Base-by-base conservation (phyloP, 1,140 invertebrate species). In the Lutraria rhynchaena region DNA sequence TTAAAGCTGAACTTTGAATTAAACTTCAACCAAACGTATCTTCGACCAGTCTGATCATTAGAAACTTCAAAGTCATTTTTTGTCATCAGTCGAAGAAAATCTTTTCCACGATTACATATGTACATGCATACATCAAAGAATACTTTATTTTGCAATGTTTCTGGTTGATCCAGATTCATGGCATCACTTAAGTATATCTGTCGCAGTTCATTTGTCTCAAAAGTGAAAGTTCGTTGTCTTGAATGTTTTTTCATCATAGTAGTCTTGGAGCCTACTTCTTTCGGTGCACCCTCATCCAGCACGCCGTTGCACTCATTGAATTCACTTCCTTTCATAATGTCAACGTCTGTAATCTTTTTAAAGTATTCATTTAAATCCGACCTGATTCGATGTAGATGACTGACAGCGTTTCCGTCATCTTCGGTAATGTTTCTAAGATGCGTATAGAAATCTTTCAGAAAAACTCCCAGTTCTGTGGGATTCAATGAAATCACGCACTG, bases 91-190 rank as follows among this genome's bases (percentile, higher is more conserved):
- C 87, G 81, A 33, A 90, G 70, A 61, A 87, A 88, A 41, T 90
- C 88, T 84, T 90, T 90, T 11, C 88, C 87, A n/a, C 88, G 83
- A 57, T 88, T 89, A 76, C 87, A 87, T 69, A 90, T 88, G 70
- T 87, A 90, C 29, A 90, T 74, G 51, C 87, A 89, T 17, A 90
- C 80, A 69, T 90, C 89, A 76, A 90, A 90, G 81, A 89, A 90
- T 13, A 89, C 87, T 73, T 90, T 90, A 61, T 90, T 90, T 58
- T 90, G 89, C 4, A 90, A 69, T 9, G 85, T 85, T 44, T 90
- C 89, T 13, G 89, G 89, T 58, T 86, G 86, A 70, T 86, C 85
- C 13, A 85, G 57, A 46, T 88, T 86, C 86, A 90, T 87, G 17
- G 87, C 88, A 24, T 86, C 83, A 67, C 88, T 84, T 29, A 90